phyloP scores from a whole-genome alignment of 2,113 vertebrate genomes.

The Colossoma macropomum region DNA sequence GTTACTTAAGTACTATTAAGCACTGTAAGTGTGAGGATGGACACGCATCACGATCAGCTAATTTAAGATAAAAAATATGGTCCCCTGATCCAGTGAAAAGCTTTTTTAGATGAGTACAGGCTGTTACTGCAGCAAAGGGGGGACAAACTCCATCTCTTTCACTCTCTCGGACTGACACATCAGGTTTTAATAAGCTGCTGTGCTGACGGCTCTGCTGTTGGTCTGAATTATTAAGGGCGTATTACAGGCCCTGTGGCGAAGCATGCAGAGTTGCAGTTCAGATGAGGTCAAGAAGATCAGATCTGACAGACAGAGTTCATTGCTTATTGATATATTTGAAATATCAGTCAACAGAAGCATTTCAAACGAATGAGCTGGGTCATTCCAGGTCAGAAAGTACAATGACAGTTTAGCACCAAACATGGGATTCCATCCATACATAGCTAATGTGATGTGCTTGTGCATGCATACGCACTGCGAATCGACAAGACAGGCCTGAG shows the following conservation, averaged over 20 bases:
- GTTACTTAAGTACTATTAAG: not conserved
- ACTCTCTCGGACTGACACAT: not conserved
- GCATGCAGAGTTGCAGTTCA: not conserved
- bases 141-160: not conserved
- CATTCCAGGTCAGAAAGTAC: not conserved
- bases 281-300: not conserved
- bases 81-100: too few relatives aligned
- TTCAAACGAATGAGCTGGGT: not conserved
- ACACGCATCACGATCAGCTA: not conserved
- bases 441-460: not conserved
- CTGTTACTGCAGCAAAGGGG: too few relatives aligned
- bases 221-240: not conserved
- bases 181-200: not conserved
- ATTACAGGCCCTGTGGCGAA: not conserved
- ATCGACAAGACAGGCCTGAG: not conserved
- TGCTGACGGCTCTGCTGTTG: not conserved
- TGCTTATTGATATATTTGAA: not conserved
- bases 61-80: not conserved
- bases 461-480: not conserved
- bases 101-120: too few relatives aligned
- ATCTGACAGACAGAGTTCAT: not conserved
- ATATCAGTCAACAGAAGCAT: not conserved
- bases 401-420: not conserved
- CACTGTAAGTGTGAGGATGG: not conserved
- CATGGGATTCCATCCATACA: not conserved